Evolutionary conservation across 2,113 vertebrate species (phyloP).

Genomic region (Trichomycterus rosablanca): DNA sequence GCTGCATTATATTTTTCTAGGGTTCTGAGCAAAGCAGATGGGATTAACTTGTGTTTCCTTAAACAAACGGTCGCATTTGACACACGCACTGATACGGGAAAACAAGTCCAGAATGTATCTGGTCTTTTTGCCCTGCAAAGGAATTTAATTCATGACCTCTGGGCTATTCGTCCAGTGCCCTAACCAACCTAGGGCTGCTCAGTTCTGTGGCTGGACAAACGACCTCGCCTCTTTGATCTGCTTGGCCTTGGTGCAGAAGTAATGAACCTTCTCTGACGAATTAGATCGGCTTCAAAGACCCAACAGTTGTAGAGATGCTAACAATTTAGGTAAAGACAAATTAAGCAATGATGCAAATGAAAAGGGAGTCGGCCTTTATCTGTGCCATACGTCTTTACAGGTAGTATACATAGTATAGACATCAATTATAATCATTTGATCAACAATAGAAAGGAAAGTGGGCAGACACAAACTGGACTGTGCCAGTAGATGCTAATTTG

Average conservation of each 20-base stretch:
- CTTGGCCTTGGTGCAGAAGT: slow-evolving; percentile 50
- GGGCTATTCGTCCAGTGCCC: slow-evolving; percentile 62
- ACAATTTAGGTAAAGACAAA: not conserved
- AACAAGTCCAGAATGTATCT: slow-evolving; percentile 21
- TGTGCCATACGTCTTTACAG: no score
- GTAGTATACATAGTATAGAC: no score
- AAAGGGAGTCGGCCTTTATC: not conserved
- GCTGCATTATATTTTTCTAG: no score
- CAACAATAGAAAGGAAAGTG: no score
- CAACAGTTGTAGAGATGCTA: slow-evolving; percentile 46
- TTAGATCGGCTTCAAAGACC: slow-evolving; percentile 60
- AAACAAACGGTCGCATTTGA: no score
- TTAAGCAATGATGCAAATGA: not conserved
- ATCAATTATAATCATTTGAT: no score
- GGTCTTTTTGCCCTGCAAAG: slow-evolving; percentile 46
- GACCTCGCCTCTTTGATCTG: slow-evolving; percentile 62
- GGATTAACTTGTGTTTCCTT: not conserved
- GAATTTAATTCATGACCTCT: slow-evolving; percentile 65
- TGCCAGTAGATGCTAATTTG: no score
- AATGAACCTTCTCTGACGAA: slow-evolving; percentile 56
- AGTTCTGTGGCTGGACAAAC: slow-evolving; percentile 54
- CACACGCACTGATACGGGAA: slow-evolving; percentile 30
- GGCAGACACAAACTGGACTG: no score
- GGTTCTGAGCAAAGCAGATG: not conserved
- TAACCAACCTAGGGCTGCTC: slow-evolving; percentile 40